Conservation (phyloP, 1,140 invertebrate species). For the Nasonia longicornis region DNA sequence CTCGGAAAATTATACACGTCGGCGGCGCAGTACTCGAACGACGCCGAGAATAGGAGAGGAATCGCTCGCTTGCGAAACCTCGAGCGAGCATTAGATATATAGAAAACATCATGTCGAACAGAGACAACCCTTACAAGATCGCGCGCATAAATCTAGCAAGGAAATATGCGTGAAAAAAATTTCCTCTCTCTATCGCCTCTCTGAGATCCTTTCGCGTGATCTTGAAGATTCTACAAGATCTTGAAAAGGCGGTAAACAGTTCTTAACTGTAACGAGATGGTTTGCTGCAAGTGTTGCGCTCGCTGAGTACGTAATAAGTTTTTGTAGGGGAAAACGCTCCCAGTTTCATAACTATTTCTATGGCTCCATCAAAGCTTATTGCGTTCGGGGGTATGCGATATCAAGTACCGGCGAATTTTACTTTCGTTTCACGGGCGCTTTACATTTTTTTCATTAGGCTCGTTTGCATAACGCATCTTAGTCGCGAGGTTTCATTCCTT, state of each 20-base stretch:
- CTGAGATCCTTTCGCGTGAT: conserved; percentile 6
- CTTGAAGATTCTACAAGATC: conserved; percentile 21
- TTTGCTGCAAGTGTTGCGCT: not conserved
- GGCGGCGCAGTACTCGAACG: not conserved
- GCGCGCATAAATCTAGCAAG: not conserved
- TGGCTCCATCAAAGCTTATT: not conserved
- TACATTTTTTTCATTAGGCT: not conserved
- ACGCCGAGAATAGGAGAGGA: not conserved
- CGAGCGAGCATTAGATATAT: not conserved
- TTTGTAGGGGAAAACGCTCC: not conserved
- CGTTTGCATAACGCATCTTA: not conserved
- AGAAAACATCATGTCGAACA: not conserved
- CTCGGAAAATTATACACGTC: not conserved
- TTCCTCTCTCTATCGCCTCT: not conserved
- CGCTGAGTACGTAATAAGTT: not conserved
- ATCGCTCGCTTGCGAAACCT: not conserved
- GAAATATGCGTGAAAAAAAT: not conserved
- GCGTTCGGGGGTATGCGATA: not conserved
- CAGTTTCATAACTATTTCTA: not conserved
- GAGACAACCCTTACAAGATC: conserved; percentile 1
- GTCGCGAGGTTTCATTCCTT: not conserved
- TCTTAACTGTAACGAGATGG: conserved; percentile 10
- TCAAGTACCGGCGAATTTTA: not conserved
- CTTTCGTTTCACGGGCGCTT: not conserved
- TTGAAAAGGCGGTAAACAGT: not conserved